Evolutionary conservation across 1,140 invertebrate genomes (phyloP), one percentile per base, ranked within the genome.

Genomic region (Lordiphosa stackelbergi): DNA sequence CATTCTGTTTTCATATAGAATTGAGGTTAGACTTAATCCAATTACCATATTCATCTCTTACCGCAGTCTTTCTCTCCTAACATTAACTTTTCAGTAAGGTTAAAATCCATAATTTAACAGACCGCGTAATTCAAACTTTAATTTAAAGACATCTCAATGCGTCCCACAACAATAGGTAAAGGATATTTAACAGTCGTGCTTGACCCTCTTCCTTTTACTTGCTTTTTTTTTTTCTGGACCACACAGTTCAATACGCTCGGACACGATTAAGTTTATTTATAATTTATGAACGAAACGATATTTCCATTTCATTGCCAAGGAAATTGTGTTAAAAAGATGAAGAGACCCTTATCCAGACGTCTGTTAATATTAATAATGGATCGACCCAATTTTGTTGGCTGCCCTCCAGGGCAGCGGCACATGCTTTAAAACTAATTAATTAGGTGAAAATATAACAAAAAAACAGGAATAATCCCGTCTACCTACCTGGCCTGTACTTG

Each of bases 201-300:
- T 31, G 24, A 28, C 24, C 24, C 6, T 0, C 24, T 28, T 28
- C 1, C 24, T 28, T 5, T 8, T 31, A 31, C 28, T 31, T 8
- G 1, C 2, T 31, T 1, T 5, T 31, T 31, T 8, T 31, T 31
- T 24, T 24, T 5, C 22, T 24, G 22, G 22, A 24, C 4, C 28
- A 31, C 28, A 72, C 73, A 60, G 66, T 70, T 79, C 66, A 79
- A 79, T 71, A 74, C 68, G 58, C 66, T 73, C 62, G 70, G 66
- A 70, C 73, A 73, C 66, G 73, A 75, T 69, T 78, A 75, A 73
- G 56, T 70, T 46, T 74, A 74, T 79, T 79, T 79, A 73, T 79
- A 79, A 79, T 79, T 79, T 79, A 79, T 79, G 70, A 56, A 56
- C 43, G 37, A 37, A n/a, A 19, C 16, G n/a, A 61, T 66, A 61